Evolutionary conservation across 2,888 invertebrate species (phyloP), one percentile per base, ranked within the genome.

Genomic region (Lasioglossum oenotherae): DNA sequence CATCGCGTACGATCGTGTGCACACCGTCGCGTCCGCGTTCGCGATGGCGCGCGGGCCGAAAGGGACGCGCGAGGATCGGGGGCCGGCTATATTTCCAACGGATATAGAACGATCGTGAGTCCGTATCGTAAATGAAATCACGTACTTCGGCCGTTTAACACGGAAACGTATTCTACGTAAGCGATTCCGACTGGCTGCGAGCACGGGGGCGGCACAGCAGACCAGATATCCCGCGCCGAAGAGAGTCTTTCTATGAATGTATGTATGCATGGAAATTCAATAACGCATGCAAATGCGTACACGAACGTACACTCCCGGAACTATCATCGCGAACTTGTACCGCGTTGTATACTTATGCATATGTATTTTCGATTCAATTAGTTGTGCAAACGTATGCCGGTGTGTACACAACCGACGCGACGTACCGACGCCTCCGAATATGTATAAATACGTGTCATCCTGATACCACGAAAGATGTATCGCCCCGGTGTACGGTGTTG

Each of bases 121-220:
- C 92, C 92, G 93, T 94, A 94, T 94, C 94, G 93, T 92, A 94
- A 94, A 94, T 94, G 93, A 94, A 94, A 94, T 94, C 94, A 94
- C 94, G 94, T 93, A 94, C 92, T 49, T 93, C 92, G 91, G 87
- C 92, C 89, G 92, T 92, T 90, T 88, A 92, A 92, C 93, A 92
- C 92, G 93, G 91, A 92, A 93, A 91, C 89, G 89, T 86, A 86
- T 84, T 87, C 84, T 86, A 86, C 87, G 87, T 87, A 86, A 87
- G 82, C 82, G 87, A 86, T 83, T 87, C 85, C 76, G 79, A 83
- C 81, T 81, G 83, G 53, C 53, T 53, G 53, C 19, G 23, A 23
- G 53, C 53, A 53, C 23, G 53, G 53, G 8, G 53, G 53, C 53
- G 53, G 53, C 53, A 23, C 53, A 23, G 12, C 69, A 35, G 23